Conservation (phyloP, 1,140 invertebrate genomes). For the Bombus haemorrhoidalis region DNA sequence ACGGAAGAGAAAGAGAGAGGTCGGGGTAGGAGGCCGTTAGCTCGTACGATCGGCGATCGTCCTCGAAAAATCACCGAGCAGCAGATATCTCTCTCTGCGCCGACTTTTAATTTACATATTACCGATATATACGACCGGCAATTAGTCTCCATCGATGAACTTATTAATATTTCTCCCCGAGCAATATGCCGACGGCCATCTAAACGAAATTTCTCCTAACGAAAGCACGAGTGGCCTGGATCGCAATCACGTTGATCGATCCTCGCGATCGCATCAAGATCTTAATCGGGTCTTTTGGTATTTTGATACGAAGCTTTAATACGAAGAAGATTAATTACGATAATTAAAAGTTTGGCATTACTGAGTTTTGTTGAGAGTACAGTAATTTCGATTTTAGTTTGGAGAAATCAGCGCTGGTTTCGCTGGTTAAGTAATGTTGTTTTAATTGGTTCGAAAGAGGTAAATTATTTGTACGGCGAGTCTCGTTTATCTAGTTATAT, state of each 20-base stretch:
- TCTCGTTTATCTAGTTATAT: not conserved
- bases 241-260: too few relatives aligned
- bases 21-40: slow-evolving; percentile 50
- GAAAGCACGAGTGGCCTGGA: not conserved
- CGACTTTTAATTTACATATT: slow-evolving; percentile 73
- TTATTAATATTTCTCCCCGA: slow-evolving; percentile 68
- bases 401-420: not conserved
- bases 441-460: too few relatives aligned
- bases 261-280: too few relatives aligned
- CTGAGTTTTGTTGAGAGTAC: not conserved
- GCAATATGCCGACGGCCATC: not conserved
- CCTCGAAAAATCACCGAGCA: slow-evolving; percentile 58
- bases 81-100: slow-evolving; percentile 33
- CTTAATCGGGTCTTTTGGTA: not conserved
- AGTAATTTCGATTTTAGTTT: not conserved
- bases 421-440: not conserved
- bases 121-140: slow-evolving; percentile 57
- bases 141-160: slow-evolving; percentile 69
- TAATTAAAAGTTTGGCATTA: too few relatives aligned
- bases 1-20: slow-evolving; percentile 8
- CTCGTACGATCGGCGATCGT: slow-evolving; percentile 73
- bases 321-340: too few relatives aligned
- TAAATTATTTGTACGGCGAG: not conserved
- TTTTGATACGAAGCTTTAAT: not conserved
- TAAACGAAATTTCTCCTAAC: slow-evolving; percentile 61